Conservation (phyloP, 2,888 invertebrate genomes). For the Pyralis farinalis region DNA sequence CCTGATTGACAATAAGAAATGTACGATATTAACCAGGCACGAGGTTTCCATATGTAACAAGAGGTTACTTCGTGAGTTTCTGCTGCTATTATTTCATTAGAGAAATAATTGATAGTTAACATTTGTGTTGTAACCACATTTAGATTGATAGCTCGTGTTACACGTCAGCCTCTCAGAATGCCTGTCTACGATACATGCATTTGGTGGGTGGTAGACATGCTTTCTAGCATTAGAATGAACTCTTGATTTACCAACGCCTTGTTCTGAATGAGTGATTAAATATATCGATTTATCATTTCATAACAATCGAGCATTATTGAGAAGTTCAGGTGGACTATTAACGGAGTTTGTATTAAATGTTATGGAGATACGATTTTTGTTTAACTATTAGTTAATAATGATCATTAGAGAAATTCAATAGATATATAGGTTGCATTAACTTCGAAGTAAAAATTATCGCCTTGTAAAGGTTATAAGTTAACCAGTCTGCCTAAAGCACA, state of each 20-base stretch:
- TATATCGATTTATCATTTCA: conserved; percentile 54
- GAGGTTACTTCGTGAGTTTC: conserved; percentile 50
- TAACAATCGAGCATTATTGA: conserved; percentile 50
- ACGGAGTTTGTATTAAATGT: conserved; percentile 14
- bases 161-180: conserved; percentile 39
- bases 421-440: too few species aligned
- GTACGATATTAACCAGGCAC: conserved; percentile 18
- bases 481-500: too few species aligned
- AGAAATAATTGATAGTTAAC: conserved; percentile 68
- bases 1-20: conserved; percentile 14
- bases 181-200: conserved; percentile 30
- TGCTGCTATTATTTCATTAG: conserved; percentile 65
- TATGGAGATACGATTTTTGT: conserved; percentile 1
- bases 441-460: too few species aligned
- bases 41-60: conserved; percentile 27
- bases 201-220: conserved; percentile 45
- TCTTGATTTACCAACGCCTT: conserved; percentile 41
- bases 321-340: conserved; percentile 38
- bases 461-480: too few species aligned
- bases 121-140: conserved; percentile 56
- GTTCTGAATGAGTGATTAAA: conserved; percentile 55
- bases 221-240: conserved; percentile 29
- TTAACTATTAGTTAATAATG: background rate
- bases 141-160: conserved; percentile 69
- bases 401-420: background rate